These are phyloP conservation scores for Perccottus glenii DNA, from an alignment of 2,113 vertebrate species.

Conservation along the genomic window DNA sequence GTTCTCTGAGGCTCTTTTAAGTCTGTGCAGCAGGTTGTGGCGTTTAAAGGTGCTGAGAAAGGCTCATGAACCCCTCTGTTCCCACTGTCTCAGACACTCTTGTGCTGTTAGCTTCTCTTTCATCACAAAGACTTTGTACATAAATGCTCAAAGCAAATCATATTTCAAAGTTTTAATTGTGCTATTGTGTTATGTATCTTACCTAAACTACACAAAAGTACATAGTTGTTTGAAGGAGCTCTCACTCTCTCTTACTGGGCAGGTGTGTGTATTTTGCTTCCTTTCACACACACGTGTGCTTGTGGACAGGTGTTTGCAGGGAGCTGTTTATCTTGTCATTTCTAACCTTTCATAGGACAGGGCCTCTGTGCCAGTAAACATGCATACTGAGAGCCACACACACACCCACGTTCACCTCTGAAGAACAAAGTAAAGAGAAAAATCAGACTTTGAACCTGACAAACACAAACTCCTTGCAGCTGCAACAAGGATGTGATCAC, in stretches of 20 bases:
- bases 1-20: conserved; percentile 74
- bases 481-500: conserved; percentile 58
- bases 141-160: conserved; percentile 98
- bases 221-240: conserved; percentile 1
- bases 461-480: conserved; percentile 67
- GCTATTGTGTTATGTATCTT: background rate
- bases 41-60: conserved; percentile 67
- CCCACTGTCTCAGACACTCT: conserved; percentile 77
- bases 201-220: no score
- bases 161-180: conserved; percentile 82
- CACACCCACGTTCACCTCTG: conserved; percentile 36
- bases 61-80: conserved; percentile 49
- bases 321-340: conserved; percentile 78
- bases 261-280: conserved; percentile 52
- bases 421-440: conserved; percentile 73
- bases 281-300: conserved; percentile 38
- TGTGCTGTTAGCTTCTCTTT: conserved; percentile 90
- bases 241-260: conserved; percentile 43
- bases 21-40: conserved; percentile 69
- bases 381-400: background rate
- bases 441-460: conserved; percentile 70
- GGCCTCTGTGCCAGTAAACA: conserved; percentile 47
- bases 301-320: conserved; percentile 82
- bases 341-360: conserved; percentile 75
- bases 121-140: conserved; percentile 97